Percentiles rank a stretch among this genome's conserved stretches.
Conservation (phyloP, 2,113 vertebrate genomes). For the Tautogolabrus adspersus region DNA sequence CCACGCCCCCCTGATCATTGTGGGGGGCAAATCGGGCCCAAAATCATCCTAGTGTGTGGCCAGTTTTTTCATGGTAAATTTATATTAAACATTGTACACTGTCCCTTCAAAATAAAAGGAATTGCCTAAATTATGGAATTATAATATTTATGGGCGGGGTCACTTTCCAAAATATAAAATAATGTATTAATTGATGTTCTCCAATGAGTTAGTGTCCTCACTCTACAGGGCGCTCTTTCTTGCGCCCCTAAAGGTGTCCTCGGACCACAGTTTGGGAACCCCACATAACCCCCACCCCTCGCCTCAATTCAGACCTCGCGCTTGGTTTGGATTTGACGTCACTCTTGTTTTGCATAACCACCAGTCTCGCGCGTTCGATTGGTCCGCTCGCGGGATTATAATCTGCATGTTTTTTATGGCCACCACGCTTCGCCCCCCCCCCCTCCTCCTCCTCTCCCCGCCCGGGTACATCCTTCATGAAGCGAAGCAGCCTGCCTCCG, state of each 20-base stretch:
- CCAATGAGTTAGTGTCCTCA: background rate
- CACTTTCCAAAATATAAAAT: too few relatives aligned
- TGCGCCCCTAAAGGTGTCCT: background rate
- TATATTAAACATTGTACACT: too few relatives aligned
- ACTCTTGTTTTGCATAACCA: slow-evolving; percentile 67
- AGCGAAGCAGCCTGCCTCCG: slow-evolving; percentile 23
- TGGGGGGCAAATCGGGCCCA: too few relatives aligned
- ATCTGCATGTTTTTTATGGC: slow-evolving; percentile 36
- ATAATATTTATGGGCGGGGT: too few relatives aligned
- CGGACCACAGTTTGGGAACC: background rate
- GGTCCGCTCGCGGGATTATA: slow-evolving; percentile 51
- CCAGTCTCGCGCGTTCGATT: slow-evolving; percentile 62
- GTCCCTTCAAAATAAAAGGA: too few relatives aligned
- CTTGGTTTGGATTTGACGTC: slow-evolving; percentile 56
- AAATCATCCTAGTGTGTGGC: too few relatives aligned
- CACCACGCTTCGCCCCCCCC: slow-evolving; percentile 22
- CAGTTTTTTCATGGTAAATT: too few relatives aligned
- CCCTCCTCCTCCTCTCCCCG: background rate
- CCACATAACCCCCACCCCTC: background rate
- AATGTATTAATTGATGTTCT: too few relatives aligned
- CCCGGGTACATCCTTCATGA: slow-evolving; percentile 53
- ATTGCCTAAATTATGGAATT: too few relatives aligned
- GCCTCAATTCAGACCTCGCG: background rate
- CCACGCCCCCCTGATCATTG: too few relatives aligned
- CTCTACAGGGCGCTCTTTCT: background rate